phyloP scores from a whole-genome alignment of 2,888 invertebrate species.

The Leucozona laternaria region DNA sequence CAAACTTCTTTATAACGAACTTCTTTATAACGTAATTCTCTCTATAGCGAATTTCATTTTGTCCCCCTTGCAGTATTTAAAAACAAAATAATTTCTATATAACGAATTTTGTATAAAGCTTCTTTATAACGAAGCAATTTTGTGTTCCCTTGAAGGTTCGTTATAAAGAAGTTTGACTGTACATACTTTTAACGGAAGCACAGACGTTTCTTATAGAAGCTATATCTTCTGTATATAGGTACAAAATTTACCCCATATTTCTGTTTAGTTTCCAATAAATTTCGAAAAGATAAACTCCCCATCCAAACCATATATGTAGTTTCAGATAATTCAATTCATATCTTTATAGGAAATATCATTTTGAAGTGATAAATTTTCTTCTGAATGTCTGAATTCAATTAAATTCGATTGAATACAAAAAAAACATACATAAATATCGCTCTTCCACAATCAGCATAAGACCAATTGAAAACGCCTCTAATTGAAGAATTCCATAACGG shows the following conservation, averaged over 20 bases:
- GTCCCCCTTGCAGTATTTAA: no score
- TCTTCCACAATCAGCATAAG: neutral
- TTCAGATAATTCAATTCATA: neutral
- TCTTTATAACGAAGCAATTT: no score
- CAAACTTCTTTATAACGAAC: no score
- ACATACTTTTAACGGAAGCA: no score
- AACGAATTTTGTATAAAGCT: no score
- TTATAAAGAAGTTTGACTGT: no score
- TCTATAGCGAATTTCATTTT: no score
- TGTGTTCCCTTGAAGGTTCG: no score
- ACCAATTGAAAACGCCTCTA: slow-evolving; percentile 48
- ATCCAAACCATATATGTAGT: neutral
- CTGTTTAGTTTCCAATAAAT: neutral
- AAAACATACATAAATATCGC: neutral
- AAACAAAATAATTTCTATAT: no score
- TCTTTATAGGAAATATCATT: neutral
- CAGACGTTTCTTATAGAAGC: no score
- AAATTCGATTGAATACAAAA: slow-evolving; percentile 19
- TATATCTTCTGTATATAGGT: no score
- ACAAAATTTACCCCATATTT: neutral
- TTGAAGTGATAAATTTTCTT: slow-evolving; percentile 9
- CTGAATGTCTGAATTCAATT: slow-evolving; percentile 32
- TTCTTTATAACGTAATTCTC: no score
- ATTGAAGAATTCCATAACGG: slow-evolving; percentile 49
- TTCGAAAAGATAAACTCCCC: neutral